A percentile compares a stretch with the other conserved stretches of the same genome.
These are phyloP conservation scores for Melieria crassipennis DNA, from an alignment of 2,888 invertebrate species.

Conservation along the genomic window DNA sequence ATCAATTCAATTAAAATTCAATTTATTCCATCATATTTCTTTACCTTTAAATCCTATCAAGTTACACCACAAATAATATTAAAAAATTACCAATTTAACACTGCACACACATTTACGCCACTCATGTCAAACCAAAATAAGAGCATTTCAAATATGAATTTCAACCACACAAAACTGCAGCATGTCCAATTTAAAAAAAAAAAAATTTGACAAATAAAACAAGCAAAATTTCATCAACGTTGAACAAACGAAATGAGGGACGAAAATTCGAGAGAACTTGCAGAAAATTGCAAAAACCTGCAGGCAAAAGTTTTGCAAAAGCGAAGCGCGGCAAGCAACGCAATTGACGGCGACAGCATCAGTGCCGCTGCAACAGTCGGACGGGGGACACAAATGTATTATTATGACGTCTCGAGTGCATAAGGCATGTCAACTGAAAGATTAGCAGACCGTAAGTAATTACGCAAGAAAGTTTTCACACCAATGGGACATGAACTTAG, in stretches of 20 bases:
- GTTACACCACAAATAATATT: too few relatives aligned
- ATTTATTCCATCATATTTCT: too few relatives aligned
- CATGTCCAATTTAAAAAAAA: too few relatives aligned
- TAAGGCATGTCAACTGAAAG: constrained; percentile 37
- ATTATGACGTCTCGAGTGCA: constrained; percentile 40
- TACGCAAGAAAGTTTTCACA: constrained; percentile 43
- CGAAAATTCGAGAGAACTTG: neutral
- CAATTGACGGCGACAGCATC: too few relatives aligned
- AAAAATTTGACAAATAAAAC: neutral
- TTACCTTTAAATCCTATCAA: too few relatives aligned
- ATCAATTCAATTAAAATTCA: too few relatives aligned
- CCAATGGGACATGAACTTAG: constrained; percentile 43
- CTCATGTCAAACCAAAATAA: too few relatives aligned
- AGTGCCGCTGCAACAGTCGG: constrained; percentile 24
- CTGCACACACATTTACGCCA: too few relatives aligned
- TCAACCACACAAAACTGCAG: too few relatives aligned
- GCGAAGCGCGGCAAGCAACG: too few relatives aligned
- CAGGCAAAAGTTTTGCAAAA: neutral
- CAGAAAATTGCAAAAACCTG: neutral
- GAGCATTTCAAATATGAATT: too few relatives aligned
- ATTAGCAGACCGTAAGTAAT: constrained; percentile 43
- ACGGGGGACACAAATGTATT: constrained; percentile 36
- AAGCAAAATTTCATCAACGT: constrained; percentile 5
- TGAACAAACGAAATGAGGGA: constrained; percentile 20
- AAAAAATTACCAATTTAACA: too few relatives aligned